Conservation (phyloP, 2,113 vertebrate species). For the Muntiacus muntjak region DNA sequence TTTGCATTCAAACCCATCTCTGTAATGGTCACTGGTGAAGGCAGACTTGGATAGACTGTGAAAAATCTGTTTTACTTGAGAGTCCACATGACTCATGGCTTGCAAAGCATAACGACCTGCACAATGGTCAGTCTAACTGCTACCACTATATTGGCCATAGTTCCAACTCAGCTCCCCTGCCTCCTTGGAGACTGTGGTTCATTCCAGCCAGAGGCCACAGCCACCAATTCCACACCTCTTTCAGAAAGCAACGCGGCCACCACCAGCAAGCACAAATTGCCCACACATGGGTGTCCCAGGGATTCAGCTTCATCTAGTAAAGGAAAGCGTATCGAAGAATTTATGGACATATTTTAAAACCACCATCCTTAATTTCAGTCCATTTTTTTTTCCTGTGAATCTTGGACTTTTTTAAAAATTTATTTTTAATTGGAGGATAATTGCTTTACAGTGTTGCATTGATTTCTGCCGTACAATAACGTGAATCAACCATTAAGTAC, state of each 20-base stretch:
- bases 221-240: too few species aligned
- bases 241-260: background rate
- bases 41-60: slow-evolving; percentile 84
- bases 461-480: background rate
- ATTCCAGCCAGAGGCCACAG: background rate
- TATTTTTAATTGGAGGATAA: background rate
- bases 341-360: slow-evolving; percentile 7
- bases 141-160: background rate
- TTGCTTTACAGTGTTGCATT: background rate
- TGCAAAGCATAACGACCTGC: slow-evolving; percentile 86
- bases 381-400: background rate
- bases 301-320: background rate
- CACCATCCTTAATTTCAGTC: background rate
- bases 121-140: background rate
- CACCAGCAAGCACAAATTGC: background rate
- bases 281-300: background rate
- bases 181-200: background rate
- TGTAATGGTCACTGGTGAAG: background rate
- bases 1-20: background rate
- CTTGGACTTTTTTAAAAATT: background rate
- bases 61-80: slow-evolving; percentile 87
- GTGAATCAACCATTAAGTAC: background rate
- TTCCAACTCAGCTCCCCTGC: background rate
- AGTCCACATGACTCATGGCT: slow-evolving; percentile 87
- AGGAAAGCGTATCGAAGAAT: background rate